Percentiles rank a stretch among this genome's conserved stretches.
These are phyloP conservation scores for Cheilosia variabilis DNA, from an alignment of 2,888 invertebrate species.

Conservation along the genomic window DNA sequence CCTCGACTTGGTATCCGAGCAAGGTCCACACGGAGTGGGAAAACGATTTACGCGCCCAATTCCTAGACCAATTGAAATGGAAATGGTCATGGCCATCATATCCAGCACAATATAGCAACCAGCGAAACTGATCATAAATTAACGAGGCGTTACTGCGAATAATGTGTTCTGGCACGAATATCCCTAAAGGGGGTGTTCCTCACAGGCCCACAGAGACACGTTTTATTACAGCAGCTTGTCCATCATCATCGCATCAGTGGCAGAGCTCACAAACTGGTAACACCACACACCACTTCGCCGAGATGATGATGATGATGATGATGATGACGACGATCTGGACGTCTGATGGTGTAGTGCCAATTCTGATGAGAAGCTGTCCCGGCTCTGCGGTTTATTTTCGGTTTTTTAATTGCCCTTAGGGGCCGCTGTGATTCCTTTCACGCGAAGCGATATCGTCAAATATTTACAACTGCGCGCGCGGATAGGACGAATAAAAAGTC, in stretches of 20 bases:
- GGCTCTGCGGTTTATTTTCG: conserved; percentile 63
- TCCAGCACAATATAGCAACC: conserved; percentile 44
- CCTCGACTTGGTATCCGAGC: conserved; percentile 20
- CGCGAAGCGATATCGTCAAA: conserved; percentile 72
- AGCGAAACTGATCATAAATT: conserved; percentile 72
- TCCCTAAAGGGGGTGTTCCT: conserved; percentile 68
- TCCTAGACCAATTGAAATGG: conserved; percentile 70
- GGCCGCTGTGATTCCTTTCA: conserved; percentile 60
- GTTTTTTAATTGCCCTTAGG: conserved; percentile 70
- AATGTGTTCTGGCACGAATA: conserved; percentile 74
- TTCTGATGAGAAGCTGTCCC: conserved; percentile 66
- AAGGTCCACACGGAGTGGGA: conserved; percentile 27
- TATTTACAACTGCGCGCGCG: conserved; percentile 64
- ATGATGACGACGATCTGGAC: conserved; percentile 34
- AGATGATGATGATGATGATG: conserved; percentile 45
- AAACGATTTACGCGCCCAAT: conserved; percentile 71
- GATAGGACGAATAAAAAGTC: conserved; percentile 31
- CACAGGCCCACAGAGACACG: conserved; percentile 63
- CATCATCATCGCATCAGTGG: conserved; percentile 55
- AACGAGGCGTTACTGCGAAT: conserved; percentile 75
- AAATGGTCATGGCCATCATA: conserved; percentile 69
- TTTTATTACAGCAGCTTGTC: conserved; percentile 70
- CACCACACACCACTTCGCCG: conserved; percentile 20
- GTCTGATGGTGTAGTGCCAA: conserved; percentile 58
- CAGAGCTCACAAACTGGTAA: conserved; percentile 11